Percentiles rank a stretch among this genome's conserved stretches.
Conservation (phyloP, 2,888 invertebrate genomes). For the Philhelius pedissequus region DNA sequence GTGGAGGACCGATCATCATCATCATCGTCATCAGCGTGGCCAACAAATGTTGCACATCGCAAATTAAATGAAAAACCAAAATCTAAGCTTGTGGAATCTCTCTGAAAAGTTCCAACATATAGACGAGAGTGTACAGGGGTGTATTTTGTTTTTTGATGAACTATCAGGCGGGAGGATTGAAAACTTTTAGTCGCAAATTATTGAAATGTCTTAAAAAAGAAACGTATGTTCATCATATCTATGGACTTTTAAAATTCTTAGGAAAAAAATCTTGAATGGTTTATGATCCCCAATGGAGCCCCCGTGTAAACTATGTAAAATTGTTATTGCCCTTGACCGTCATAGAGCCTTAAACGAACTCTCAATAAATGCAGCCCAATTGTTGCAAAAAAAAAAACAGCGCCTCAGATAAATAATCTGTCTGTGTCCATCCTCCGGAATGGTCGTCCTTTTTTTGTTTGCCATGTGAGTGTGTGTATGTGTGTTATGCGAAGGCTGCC, state of each 20-base stretch:
- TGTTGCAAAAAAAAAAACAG: constrained; percentile 1
- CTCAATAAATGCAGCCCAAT: background rate
- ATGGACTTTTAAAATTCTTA: too few species aligned
- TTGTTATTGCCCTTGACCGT: background rate
- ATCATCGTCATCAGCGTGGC: constrained; percentile 52
- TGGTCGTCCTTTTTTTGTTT: constrained; percentile 18
- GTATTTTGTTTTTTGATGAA: background rate
- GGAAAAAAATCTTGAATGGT: too few species aligned
- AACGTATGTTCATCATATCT: too few species aligned
- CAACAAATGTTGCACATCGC: constrained; percentile 68
- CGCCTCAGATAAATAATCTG: constrained; percentile 63
- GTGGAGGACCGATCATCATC: constrained; percentile 54
- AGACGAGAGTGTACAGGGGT: background rate
- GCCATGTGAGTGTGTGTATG: background rate
- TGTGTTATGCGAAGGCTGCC: constrained; percentile 17
- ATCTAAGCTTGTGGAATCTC: constrained; percentile 58
- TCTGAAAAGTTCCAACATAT: background rate
- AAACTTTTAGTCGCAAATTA: background rate
- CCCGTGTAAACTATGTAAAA: too few species aligned
- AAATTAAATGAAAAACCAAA: constrained; percentile 66
- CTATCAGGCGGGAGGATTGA: background rate
- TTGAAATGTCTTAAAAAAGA: background rate
- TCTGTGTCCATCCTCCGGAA: constrained; percentile 45
- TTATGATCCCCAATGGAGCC: too few species aligned
- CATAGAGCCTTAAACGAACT: background rate